Conservation (phyloP, 1,140 invertebrate species). For the Bombus fervidus region DNA sequence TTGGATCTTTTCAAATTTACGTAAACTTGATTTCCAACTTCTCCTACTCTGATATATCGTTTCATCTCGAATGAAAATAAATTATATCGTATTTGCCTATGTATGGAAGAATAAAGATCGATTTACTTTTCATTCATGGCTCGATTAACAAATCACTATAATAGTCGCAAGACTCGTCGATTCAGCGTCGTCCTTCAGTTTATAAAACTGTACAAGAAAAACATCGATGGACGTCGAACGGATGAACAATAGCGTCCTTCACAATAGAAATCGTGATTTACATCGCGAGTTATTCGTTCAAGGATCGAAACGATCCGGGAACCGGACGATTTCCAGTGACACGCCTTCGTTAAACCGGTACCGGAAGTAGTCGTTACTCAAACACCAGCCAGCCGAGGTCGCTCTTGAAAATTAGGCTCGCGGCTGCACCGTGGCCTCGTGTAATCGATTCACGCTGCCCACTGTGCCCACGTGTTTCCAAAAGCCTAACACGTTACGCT, state of each 20-base stretch:
- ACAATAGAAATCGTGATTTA: not conserved
- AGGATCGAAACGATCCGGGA: slow-evolving; percentile 44
- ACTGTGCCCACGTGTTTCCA: slow-evolving; percentile 41
- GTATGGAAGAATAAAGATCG: too few relatives aligned
- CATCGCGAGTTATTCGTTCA: not conserved
- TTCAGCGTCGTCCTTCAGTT: not conserved
- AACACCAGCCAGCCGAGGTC: slow-evolving; percentile 58
- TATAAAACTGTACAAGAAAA: not conserved
- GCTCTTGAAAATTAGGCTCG: slow-evolving; percentile 65
- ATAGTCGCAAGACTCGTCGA: not conserved
- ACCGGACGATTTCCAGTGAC: slow-evolving; percentile 41
- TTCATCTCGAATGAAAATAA: too few relatives aligned
- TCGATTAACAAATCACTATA: too few relatives aligned
- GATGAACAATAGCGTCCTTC: not conserved
- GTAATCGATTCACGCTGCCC: slow-evolving; percentile 32
- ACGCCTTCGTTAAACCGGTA: slow-evolving; percentile 44
- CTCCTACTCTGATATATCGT: too few relatives aligned
- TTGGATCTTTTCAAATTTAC: too few relatives aligned
- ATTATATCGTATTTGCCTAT: too few relatives aligned
- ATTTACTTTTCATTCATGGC: too few relatives aligned
- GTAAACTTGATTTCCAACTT: too few relatives aligned
- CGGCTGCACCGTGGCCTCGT: slow-evolving; percentile 25
- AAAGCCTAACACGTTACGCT: slow-evolving; percentile 19
- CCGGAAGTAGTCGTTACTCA: slow-evolving; percentile 62
- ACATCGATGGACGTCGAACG: not conserved